Evolutionary conservation across 2,888 invertebrate species (phyloP).

Genomic region (Glyphotaelius pellucidus): DNA sequence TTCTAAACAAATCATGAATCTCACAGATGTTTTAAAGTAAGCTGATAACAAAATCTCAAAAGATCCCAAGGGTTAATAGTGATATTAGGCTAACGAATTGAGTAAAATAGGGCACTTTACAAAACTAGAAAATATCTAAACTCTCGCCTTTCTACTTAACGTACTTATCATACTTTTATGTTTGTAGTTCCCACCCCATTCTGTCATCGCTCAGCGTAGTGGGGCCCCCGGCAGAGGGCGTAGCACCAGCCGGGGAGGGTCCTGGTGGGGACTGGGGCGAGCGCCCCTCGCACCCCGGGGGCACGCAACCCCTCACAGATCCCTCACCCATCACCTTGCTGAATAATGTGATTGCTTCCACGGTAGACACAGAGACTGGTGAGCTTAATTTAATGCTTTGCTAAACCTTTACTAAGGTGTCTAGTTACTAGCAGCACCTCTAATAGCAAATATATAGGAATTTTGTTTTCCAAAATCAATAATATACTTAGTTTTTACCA

Average conservation of each 20-base stretch:
- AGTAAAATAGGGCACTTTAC: too few species aligned
- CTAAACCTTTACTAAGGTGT: not conserved
- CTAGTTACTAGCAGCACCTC: too few species aligned
- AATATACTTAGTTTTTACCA: too few species aligned
- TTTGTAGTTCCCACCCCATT: conserved; percentile 69
- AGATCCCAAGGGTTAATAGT: too few species aligned
- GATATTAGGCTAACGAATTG: too few species aligned
- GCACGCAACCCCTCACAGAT: conserved; percentile 71
- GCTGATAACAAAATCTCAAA: too few species aligned
- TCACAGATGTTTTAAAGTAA: too few species aligned
- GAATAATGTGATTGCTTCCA: conserved; percentile 64
- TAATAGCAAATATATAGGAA: too few species aligned
- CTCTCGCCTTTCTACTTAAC: too few species aligned
- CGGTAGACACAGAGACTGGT: conserved; percentile 64
- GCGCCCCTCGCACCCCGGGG: conserved; percentile 66
- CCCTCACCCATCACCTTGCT: conserved; percentile 59
- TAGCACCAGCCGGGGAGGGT: not conserved
- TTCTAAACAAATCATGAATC: too few species aligned
- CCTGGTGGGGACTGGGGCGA: conserved; percentile 66
- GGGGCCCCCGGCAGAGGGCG: conserved; percentile 44
- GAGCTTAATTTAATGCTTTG: not conserved
- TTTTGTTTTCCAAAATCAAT: too few species aligned
- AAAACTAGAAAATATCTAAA: too few species aligned
- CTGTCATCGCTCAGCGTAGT: conserved; percentile 69
- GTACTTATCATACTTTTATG: not conserved